Conservation (phyloP, 2,113 vertebrate species). For the Psittacara wagleri region DNA sequence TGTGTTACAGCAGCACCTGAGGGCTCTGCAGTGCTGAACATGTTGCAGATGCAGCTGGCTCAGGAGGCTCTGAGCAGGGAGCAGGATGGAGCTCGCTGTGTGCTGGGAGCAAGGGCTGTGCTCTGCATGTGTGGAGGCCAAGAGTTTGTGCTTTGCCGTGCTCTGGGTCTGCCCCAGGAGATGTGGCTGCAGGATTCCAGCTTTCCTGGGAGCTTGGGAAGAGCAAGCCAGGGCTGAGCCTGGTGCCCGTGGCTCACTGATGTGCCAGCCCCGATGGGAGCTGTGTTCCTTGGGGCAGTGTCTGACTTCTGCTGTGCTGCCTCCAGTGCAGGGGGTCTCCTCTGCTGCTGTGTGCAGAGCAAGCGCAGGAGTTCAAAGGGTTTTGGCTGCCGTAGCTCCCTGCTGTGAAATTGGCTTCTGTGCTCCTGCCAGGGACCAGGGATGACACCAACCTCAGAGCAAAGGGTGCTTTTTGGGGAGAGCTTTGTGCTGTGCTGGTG, state of each 20-base stretch:
- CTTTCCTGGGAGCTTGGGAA: neutral
- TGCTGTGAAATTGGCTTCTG: neutral
- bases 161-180: neutral
- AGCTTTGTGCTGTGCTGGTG: neutral
- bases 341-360: neutral
- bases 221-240: neutral
- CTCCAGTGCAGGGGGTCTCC: neutral
- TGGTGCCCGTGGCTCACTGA: neutral
- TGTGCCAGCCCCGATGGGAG: neutral
- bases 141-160: accelerated
- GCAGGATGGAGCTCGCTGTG: neutral
- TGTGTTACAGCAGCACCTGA: neutral
- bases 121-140: accelerated
- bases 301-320: accelerated
- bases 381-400: neutral
- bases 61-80: neutral
- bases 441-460: neutral
- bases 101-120: neutral
- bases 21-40: neutral
- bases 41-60: accelerated
- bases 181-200: accelerated
- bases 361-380: neutral
- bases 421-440: neutral
- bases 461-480: neutral
- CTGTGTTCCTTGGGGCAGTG: accelerated